phyloP scores from a whole-genome alignment of 2,797 vertebrate species.

The Setipinna tenuifilis region DNA sequence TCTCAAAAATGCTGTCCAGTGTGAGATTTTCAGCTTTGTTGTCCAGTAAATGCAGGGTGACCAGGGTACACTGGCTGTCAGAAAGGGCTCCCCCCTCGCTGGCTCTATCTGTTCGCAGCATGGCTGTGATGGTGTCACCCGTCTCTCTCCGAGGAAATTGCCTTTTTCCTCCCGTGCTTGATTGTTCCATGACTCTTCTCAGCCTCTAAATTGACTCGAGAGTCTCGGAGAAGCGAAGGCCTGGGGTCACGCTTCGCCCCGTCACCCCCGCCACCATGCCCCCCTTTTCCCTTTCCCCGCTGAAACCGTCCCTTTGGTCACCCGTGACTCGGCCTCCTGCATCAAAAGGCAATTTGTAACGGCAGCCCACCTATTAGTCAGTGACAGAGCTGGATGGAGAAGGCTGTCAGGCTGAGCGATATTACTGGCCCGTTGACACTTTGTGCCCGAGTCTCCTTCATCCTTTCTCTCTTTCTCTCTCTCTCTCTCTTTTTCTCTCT shows the following conservation, averaged over 20 bases:
- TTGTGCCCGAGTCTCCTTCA: conserved; percentile 41
- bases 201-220: conserved; percentile 62
- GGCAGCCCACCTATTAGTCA: conserved; percentile 72
- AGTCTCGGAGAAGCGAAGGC: conserved; percentile 45
- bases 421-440: conserved; percentile 65
- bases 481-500: conserved; percentile 2
- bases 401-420: conserved; percentile 71
- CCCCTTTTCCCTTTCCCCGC: conserved; percentile 56
- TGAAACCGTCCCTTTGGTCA: conserved; percentile 46
- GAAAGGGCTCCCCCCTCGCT: background rate
- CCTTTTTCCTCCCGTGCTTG: conserved; percentile 60
- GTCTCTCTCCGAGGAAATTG: conserved; percentile 55
- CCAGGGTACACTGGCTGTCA: background rate
- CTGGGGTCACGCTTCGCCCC: conserved; percentile 23
- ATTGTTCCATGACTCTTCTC: conserved; percentile 65
- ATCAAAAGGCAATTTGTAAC: conserved; percentile 76
- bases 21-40: background rate
- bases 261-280: conserved; percentile 24
- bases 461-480: conserved; percentile 16
- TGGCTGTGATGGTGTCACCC: conserved; percentile 41
- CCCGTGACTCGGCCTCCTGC: conserved; percentile 49
- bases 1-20: background rate
- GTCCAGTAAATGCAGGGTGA: conserved; percentile 20
- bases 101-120: background rate
- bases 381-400: conserved; percentile 67